A percentile compares a stretch with the other conserved stretches of the same genome.
Evolutionary conservation across 2,113 vertebrate species (phyloP).

Genomic region (Plestiodon gilberti): DNA sequence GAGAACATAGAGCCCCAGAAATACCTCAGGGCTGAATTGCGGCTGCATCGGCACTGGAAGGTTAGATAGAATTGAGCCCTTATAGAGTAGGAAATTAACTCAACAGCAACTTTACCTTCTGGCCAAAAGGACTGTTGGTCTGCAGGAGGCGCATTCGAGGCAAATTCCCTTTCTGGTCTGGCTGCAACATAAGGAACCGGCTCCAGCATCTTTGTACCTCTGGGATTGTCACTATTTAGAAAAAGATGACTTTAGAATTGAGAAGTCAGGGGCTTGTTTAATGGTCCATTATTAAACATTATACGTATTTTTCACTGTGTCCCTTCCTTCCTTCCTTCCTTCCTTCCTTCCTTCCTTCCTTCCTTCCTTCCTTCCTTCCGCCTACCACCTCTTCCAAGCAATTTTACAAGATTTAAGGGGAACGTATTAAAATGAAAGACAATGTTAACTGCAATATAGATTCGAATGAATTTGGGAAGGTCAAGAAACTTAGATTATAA

Average conservation of each 20-base stretch:
- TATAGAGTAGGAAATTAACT: not conserved
- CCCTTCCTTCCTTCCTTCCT: not conserved
- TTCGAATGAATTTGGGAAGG: not conserved
- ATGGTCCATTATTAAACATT: not conserved
- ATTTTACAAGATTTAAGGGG: not conserved
- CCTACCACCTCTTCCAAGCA: not conserved
- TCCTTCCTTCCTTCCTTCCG: not conserved
- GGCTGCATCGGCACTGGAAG: no score
- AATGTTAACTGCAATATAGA: not conserved
- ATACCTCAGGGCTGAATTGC: no score
- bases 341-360: not conserved
- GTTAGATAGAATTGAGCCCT: no score
- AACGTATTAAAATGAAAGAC: not conserved
- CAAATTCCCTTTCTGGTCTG: slow-evolving; percentile 24
- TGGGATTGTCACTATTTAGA: slow-evolving; percentile 12
- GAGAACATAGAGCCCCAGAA: no score
- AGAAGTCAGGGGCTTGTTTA: not conserved
- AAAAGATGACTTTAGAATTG: not conserved
- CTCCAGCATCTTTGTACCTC: slow-evolving; percentile 48
- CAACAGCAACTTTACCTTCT: not conserved
- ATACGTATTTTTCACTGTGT: not conserved
- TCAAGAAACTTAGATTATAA: not conserved
- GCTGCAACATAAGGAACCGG: slow-evolving; percentile 34
- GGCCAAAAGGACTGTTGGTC: not conserved
- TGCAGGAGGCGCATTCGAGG: slow-evolving; percentile 2